A percentile compares a stretch with the other conserved stretches of the same genome.
Conservation (phyloP, 2,797 vertebrate genomes). For the Gila robusta region DNA sequence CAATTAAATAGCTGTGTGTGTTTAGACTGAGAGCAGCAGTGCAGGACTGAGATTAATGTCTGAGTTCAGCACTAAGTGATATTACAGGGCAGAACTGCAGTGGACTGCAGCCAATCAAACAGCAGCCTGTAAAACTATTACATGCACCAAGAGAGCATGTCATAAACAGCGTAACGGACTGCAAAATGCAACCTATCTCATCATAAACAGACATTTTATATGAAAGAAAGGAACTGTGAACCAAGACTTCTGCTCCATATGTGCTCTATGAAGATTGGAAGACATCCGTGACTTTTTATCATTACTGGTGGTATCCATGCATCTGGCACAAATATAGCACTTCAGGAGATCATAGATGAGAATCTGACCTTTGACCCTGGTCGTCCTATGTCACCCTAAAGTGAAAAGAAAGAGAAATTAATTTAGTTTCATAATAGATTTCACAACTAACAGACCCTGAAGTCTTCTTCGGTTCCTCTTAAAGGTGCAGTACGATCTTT, state of each 20-base stretch:
- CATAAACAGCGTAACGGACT: not conserved
- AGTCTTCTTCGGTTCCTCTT: not conserved
- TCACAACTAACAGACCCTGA: not conserved
- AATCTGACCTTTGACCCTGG: conserved; percentile 60
- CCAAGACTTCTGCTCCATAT: not conserved
- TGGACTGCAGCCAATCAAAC: conserved; percentile 30
- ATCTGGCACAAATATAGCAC: not conserved
- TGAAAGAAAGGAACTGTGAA: not conserved
- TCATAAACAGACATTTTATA: not conserved
- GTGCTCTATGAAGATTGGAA: not conserved
- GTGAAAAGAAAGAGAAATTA: not conserved
- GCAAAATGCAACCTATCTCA: not conserved
- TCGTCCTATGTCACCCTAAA: conserved; percentile 56
- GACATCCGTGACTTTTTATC: not conserved
- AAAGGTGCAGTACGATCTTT: not conserved
- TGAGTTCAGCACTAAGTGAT: conserved; percentile 47
- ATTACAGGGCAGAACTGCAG: conserved; percentile 37
- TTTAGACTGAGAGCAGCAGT: conserved; percentile 35
- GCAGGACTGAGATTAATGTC: conserved; percentile 55
- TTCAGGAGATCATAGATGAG: conserved; percentile 8
- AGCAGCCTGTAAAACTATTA: conserved; percentile 5
- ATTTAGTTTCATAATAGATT: not conserved
- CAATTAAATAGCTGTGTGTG: conserved; percentile 38
- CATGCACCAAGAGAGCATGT: conserved; percentile 8
- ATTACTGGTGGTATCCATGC: not conserved